A percentile compares a stretch with the other conserved stretches of the same genome.
Evolutionary conservation across 2,113 vertebrate genomes (phyloP).

Genomic region (Plotosus lineatus): DNA sequence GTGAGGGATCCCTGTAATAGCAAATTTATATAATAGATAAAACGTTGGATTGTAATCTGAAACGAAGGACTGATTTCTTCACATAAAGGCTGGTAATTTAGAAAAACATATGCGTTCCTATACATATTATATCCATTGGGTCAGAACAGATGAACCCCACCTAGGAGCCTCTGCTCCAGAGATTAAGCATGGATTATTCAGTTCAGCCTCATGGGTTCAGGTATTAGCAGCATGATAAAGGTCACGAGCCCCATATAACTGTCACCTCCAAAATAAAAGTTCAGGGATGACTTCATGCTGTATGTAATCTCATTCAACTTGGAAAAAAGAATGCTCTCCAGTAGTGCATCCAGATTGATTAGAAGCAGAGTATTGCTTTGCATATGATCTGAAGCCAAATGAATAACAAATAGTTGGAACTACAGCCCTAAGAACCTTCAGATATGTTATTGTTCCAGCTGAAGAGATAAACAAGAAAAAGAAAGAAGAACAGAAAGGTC

Average conservation of each 20-base stretch:
- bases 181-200: constrained; percentile 50
- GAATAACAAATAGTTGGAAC: constrained; percentile 5
- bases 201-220: constrained; percentile 41
- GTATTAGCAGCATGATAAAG: constrained; percentile 47
- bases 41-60: too few relatives aligned
- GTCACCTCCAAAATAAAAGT: constrained; percentile 28
- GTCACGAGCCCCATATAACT: constrained; percentile 39
- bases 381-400: neutral
- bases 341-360: neutral
- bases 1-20: too few relatives aligned
- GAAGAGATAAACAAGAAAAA: constrained; percentile 37
- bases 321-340: neutral
- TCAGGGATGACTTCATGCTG: constrained; percentile 18
- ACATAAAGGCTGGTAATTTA: neutral
- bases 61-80: neutral
- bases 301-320: neutral
- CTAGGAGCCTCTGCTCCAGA: constrained; percentile 47
- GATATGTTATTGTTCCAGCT: constrained; percentile 44
- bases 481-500: constrained; percentile 37
- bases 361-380: neutral
- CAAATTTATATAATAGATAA: too few relatives aligned
- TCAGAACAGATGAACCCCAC: constrained; percentile 52
- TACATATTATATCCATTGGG: constrained; percentile 9
- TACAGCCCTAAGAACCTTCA: neutral
- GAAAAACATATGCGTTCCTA: neutral